Evolutionary conservation across 2,113 vertebrate species (phyloP), one percentile per base, ranked within the genome.

Genomic region (Aptenodytes forsteri): DNA sequence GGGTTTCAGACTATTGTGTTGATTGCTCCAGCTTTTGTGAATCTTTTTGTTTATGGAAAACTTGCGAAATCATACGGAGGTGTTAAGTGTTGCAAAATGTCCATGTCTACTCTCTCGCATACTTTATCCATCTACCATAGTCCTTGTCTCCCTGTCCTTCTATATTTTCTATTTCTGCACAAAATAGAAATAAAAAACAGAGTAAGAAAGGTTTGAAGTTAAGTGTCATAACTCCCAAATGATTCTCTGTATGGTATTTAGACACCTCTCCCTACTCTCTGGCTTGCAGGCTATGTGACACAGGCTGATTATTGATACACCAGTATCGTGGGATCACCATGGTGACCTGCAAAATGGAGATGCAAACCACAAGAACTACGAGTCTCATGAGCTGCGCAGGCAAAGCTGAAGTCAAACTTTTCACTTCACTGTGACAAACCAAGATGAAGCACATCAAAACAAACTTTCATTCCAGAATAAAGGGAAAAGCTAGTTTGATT

Each of bases 291-390:
- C 42, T 15, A 1, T 17, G 59, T 40, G 65, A 18, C 72, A 3
- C 47, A 42, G 42, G 42, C 7, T 42, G 42, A 42, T 42, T 11
- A 2, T 3, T 14, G 59, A 3, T 12, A 7, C 15, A 11, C 32
- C 36, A 6, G 36, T 4, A 11, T 2, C 15, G 5, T 0, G 36
- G 61, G 64, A 23, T 30, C 32, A 40, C 65, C 17, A 0, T 1
- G 34, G 50, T 75, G 70, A 30, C 58, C 87, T 73, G 72, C 17
- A 3, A 10, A 44, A 3, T 10, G 38, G 65, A 38, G 38, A 20
- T 10, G 21, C 34, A 23, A 32, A 38, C 61, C 40, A 9, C 55
- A 9, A 0, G 0, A 17, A 19, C 13, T 15, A 32, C 2, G 18
- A 27, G 23, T 16, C 36, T 27, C 67, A 4, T 7, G 7, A 81